Base-by-base conservation (phyloP, 2,888 invertebrate species). In the Junonia oenone region DNA sequence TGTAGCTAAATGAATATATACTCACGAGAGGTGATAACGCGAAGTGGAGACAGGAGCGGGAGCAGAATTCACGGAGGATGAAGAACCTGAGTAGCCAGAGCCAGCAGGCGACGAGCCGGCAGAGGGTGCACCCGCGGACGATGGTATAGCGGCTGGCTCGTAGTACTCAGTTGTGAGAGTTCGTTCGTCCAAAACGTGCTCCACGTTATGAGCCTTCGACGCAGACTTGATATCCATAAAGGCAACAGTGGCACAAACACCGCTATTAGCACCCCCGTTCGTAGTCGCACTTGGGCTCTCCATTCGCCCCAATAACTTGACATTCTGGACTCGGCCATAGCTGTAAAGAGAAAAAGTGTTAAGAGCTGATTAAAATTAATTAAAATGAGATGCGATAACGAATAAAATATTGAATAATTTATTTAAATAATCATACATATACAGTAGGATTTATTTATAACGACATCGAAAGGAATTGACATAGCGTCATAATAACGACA, bases 201-300 rank as follows among this genome's bases (percentile, higher is more conserved):
- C 97, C 75, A 94, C 94, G 85, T 95, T 95, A 90, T 97, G 96
- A 70, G 98, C 96, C 91, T 97, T 98, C 81, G 97, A 94, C 82
- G 98, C 98, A 78, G 97, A 97, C 92, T 96, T 97, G 92, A 98
- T 97, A 93, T 98, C 98, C 94, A 97, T 97, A 92, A 98, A 98
- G 90, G 96, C 96, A 91, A 97, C 96, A 83, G 96, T 95, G 87
- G 96, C 96, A 91, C 95, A 95, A 85, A 94, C 92, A 81, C 94
- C 93, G 86, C 92, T 91, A 86, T 91, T 83, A 68, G 90, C 83
- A 74, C 85, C 84, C 71, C 86, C 87, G 75, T 82, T 88, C 75
- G 91, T 85, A 78, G 78, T 87, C 80, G 85, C 77, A 86, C 76
- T 83, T 82, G 86, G 82, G 83, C 80, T 89, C 80, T 90, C 91